Percentiles rank a stretch among this genome's conserved stretches.
phyloP scores from a whole-genome alignment of 2,888 invertebrate species.

The Cerastis leucographa region DNA sequence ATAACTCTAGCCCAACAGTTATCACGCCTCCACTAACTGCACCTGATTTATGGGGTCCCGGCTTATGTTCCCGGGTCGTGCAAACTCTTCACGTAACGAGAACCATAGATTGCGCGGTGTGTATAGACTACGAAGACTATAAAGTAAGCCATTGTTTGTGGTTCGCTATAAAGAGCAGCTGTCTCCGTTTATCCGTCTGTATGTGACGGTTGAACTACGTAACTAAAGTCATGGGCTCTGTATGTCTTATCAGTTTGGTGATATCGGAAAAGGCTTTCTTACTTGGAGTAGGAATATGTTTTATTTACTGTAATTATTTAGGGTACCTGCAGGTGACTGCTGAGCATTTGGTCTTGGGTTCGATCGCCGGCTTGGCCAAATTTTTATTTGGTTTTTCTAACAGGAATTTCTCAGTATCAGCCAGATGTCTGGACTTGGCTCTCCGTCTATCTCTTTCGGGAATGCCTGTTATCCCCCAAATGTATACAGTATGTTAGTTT shows the following conservation, averaged over 20 bases:
- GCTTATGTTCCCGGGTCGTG: slow-evolving; percentile 68
- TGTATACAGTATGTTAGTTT: no score
- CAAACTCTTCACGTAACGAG: slow-evolving; percentile 66
- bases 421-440: not conserved
- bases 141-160: slow-evolving; percentile 64
- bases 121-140: slow-evolving; percentile 52
- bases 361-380: not conserved
- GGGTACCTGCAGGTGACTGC: not conserved
- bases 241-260: slow-evolving; percentile 31
- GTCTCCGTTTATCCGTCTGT: slow-evolving; percentile 61
- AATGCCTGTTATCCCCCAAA: no score
- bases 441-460: not conserved
- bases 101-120: slow-evolving; percentile 59
- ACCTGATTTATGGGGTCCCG: slow-evolving; percentile 65
- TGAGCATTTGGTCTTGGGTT: no score
- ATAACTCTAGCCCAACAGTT: slow-evolving; percentile 56
- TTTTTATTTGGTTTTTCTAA: no score
- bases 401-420: not conserved
- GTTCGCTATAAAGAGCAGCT: slow-evolving; percentile 63
- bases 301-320: not conserved
- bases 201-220: slow-evolving; percentile 37
- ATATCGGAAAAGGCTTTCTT: slow-evolving; percentile 39
- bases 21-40: slow-evolving; percentile 59
- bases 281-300: not conserved
- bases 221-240: slow-evolving; percentile 28